A percentile compares a stretch with the other conserved stretches of the same genome.
Conservation (phyloP, 2,888 invertebrate species). For the Drosophila longiperda region DNA sequence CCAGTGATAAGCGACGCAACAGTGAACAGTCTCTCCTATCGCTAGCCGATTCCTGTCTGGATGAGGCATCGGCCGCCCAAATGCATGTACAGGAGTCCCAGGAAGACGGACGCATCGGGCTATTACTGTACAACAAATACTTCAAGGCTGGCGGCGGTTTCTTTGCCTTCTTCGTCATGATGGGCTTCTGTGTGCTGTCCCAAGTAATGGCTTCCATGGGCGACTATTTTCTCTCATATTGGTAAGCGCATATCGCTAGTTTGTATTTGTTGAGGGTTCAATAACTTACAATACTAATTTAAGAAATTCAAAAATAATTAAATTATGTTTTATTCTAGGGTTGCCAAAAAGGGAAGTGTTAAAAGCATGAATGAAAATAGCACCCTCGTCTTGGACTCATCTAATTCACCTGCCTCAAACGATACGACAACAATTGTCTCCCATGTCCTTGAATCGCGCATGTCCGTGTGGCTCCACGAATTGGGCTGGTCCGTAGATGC, state of each 20-base stretch:
- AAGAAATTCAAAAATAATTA: background rate
- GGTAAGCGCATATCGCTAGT: constrained; percentile 84
- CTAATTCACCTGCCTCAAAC: constrained; percentile 31
- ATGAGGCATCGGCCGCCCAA: constrained; percentile 82
- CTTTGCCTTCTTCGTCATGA: constrained; percentile 87
- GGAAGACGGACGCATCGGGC: constrained; percentile 88
- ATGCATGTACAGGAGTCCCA: constrained; percentile 86
- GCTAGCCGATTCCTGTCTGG: constrained; percentile 83
- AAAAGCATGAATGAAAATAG: constrained; percentile 33
- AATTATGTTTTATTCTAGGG: constrained; percentile 40
- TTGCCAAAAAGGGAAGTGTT: constrained; percentile 64
- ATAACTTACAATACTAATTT: background rate
- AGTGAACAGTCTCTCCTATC: constrained; percentile 86
- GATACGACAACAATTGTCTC: constrained; percentile 33
- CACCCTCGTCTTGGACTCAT: constrained; percentile 13
- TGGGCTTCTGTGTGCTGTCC: constrained; percentile 88
- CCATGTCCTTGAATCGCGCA: constrained; percentile 51
- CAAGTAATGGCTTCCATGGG: constrained; percentile 90
- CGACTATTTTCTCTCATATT: constrained; percentile 92
- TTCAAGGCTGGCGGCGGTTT: constrained; percentile 90
- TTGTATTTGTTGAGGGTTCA: background rate
- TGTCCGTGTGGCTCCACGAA: constrained; percentile 61
- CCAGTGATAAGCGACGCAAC: constrained; percentile 80
- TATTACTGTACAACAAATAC: constrained; percentile 88
- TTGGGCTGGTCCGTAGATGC: constrained; percentile 65